Evolutionary conservation across 2,888 invertebrate species (phyloP).

Genomic region (Alviniconcha strummeri): DNA sequence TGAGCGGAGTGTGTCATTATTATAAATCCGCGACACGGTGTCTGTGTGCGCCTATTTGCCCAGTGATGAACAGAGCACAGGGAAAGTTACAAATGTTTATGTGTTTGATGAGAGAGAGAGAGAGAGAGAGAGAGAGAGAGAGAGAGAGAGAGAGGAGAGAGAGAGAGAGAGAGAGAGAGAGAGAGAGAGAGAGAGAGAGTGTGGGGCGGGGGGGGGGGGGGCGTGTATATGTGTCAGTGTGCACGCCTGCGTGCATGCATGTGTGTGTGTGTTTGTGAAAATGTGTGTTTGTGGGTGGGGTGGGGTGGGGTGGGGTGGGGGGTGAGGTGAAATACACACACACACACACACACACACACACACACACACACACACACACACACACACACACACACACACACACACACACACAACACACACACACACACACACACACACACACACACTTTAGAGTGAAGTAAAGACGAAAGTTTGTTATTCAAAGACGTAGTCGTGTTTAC

Average conservation of each 20-base stretch:
- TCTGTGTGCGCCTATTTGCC: too few species aligned
- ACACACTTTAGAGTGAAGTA: neutral
- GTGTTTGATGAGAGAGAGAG: too few species aligned
- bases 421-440: neutral
- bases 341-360: neutral
- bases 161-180: conserved; percentile 10
- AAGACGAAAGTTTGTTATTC: neutral
- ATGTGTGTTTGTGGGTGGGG: neutral
- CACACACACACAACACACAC: neutral
- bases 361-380: neutral
- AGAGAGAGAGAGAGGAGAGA: too few species aligned
- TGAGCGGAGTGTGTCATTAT: too few species aligned
- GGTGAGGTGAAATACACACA: neutral
- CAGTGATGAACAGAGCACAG: too few species aligned
- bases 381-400: neutral
- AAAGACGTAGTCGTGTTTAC: too few species aligned
- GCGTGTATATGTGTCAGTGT: neutral
- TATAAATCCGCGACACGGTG: too few species aligned
- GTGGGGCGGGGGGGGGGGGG: neutral
- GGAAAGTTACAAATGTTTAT: too few species aligned
- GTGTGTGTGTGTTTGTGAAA: neutral
- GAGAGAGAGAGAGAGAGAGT: conserved; percentile 6
- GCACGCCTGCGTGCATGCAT: neutral
- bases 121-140: too few species aligned
- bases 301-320: too few species aligned